Base-by-base conservation (phyloP, 2,888 invertebrate genomes). In the Sylvicola cinctus region DNA sequence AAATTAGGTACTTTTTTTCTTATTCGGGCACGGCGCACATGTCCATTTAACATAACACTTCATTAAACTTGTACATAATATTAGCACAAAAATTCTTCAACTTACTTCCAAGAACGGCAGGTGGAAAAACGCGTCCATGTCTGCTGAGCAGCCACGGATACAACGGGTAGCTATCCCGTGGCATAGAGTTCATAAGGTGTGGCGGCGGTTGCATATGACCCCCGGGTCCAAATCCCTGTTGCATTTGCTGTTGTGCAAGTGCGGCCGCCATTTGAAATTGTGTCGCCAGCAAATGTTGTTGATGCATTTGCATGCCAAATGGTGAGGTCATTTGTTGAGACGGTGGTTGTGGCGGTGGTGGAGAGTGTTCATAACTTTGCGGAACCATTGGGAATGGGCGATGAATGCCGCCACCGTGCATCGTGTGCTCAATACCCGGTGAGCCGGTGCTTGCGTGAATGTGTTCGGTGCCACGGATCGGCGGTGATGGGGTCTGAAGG, bases 101-200 rank as follows among this genome's bases (percentile, higher is more conserved):
- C 76, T 67, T 54, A 81, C 81, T 81, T 62, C 78, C 79, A 34
- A 80, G 79, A 66, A 81, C 80, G 55, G 83, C 62, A 51, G 80
- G 80, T 2, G 80, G 79, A 52, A 81, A 79, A 61, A 83, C 77
- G 58, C 81, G 63, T 31, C 81, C 80, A 51, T 83, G 81, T 52
- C 83, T 65, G 44, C 79, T 79, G 37, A 83, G 62, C 33, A 84
- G 64, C 84, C 83, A 83, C 8, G 83, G 83, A 54, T 83, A 83
- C 32, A 83, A 62, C 29, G 81, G 81, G 56, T 83, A 79, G 50
- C 78, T 78, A 53, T 78, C 78, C 46, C 77, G 61, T 2, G 77
- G 76, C 36, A 66, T 68, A 43, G 52, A 62, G 42, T 39, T 44
- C 29, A 41, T 40, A 30, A 42, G 44, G 17, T 45, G 44, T 45